A percentile compares a stretch with the other conserved stretches of the same genome.
phyloP scores from a whole-genome alignment of 2,797 vertebrate species.

The Sebastes alutus region DNA sequence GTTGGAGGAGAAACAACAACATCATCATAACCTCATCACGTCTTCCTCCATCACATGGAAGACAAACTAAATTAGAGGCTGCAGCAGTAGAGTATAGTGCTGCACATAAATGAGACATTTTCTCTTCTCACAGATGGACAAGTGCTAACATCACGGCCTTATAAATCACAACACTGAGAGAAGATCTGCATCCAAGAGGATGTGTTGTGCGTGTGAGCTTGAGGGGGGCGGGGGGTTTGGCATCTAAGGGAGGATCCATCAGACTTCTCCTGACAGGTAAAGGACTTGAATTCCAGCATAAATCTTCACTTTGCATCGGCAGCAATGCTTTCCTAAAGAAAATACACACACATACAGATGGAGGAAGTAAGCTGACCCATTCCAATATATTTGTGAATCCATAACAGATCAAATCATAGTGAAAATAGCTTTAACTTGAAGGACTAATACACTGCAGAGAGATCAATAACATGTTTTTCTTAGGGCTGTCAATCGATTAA shows the following conservation, averaged over 20 bases:
- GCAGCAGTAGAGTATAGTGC: no score
- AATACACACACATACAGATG: constrained; percentile 8
- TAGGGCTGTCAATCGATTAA: no score
- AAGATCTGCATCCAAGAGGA: not conserved
- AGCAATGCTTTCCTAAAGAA: constrained; percentile 37
- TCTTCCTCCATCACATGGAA: not conserved
- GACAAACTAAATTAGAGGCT: not conserved
- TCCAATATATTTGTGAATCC: not conserved
- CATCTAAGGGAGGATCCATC: not conserved
- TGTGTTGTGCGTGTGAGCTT: not conserved
- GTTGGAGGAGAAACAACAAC: no score
- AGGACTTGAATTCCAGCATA: not conserved
- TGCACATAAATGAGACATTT: not conserved
- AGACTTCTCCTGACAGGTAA: not conserved
- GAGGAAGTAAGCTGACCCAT: not conserved
- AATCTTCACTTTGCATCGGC: constrained; percentile 32
- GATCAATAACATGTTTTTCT: not conserved
- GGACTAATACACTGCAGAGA: not conserved
- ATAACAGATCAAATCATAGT: not conserved
- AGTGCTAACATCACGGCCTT: not conserved
- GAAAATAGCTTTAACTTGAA: not conserved
- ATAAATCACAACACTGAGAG: not conserved
- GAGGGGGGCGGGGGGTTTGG: no score
- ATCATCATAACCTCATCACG: no score
- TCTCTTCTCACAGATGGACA: not conserved